Percentiles rank a stretch among this genome's conserved stretches.
These are phyloP conservation scores for Thryonomys swinderianus DNA, from an alignment of 2,113 vertebrate genomes.

Conservation along the genomic window DNA sequence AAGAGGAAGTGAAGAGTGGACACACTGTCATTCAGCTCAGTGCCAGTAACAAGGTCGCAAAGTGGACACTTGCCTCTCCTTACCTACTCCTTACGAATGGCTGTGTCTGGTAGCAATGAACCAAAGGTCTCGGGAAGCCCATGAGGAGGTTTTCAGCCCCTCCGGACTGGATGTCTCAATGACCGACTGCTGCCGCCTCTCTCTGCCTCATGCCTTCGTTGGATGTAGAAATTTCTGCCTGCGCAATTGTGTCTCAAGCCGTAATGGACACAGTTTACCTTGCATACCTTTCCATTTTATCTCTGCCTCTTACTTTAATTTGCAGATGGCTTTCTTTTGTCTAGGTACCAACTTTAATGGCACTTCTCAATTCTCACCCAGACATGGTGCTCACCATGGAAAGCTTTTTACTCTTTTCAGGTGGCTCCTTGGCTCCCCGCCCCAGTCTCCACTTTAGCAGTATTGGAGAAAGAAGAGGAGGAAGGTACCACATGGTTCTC, in stretches of 20 bases:
- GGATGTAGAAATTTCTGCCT: background rate
- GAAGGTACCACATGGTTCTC: background rate
- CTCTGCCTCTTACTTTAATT: slow-evolving; percentile 8
- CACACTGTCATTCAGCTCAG: background rate
- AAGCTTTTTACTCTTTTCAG: background rate
- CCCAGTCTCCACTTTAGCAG: background rate
- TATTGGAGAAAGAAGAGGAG: background rate
- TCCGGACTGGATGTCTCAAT: background rate
- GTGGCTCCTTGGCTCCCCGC: background rate
- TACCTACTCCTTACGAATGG: background rate
- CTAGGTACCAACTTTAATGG: background rate
- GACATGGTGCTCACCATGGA: background rate
- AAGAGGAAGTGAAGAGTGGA: background rate
- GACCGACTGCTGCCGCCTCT: background rate
- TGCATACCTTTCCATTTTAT: background rate
- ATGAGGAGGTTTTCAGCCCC: background rate
- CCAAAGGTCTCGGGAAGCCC: background rate
- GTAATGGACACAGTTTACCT: background rate
- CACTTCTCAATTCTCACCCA: background rate
- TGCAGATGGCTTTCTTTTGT: background rate
- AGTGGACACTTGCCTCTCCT: background rate
- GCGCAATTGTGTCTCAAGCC: background rate
- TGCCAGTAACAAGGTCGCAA: background rate
- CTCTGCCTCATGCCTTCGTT: background rate
- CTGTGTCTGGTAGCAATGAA: background rate